phyloP scores from a whole-genome alignment of 2,797 vertebrate genomes.

The Amblyraja radiata region DNA sequence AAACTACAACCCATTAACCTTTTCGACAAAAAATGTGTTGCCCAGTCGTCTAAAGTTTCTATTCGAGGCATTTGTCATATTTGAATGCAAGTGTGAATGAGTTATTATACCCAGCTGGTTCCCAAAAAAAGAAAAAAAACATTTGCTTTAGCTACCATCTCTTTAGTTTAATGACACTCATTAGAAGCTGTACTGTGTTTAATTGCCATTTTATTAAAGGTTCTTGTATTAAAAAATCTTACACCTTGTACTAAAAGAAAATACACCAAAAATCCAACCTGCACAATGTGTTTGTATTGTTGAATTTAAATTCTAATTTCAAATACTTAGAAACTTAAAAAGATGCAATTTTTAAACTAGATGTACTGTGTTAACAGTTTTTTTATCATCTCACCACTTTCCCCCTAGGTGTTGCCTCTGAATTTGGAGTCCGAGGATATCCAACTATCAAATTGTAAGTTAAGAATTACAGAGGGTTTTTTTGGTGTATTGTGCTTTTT shows the following conservation, averaged over 20 bases:
- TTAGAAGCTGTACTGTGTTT: not conserved
- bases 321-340: not conserved
- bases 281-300: not conserved
- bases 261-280: not conserved
- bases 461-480: conserved; percentile 40
- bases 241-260: too few species aligned
- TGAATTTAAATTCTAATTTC: not conserved
- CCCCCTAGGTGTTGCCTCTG: conserved; percentile 83
- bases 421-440: conserved; percentile 94
- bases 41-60: not conserved
- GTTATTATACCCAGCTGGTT: too few species aligned
- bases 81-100: not conserved
- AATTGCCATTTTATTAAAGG: not conserved
- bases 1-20: not conserved
- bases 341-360: not conserved
- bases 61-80: not conserved
- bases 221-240: too few species aligned
- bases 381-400: conserved; percentile 40
- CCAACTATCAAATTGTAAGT: conserved; percentile 99
- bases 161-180: not conserved
- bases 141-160: not conserved
- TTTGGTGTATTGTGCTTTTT: not conserved
- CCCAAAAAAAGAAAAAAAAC: too few species aligned
- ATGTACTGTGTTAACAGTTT: not conserved
- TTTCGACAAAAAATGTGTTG: not conserved